These are phyloP conservation scores for Lytechinus variegatus DNA, from an alignment of 35 echinoderm and acorn worm genomes.

Conservation along the genomic window DNA sequence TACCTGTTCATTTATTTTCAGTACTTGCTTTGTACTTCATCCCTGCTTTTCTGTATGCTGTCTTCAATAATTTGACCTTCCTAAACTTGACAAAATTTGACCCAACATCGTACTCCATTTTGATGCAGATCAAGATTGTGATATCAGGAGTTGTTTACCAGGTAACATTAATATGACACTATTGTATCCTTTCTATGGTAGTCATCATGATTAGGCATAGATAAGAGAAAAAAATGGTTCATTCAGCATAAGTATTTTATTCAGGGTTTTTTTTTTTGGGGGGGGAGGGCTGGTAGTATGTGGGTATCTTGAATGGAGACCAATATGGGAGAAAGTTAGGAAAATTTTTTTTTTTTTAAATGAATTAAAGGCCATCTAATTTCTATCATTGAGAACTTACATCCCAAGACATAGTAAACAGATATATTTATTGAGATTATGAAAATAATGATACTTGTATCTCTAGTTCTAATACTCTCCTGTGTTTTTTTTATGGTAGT, in stretches of 20 bases:
- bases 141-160: slow-evolving; percentile 87
- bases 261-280: no score
- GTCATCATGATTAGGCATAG: neutral
- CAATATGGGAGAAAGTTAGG: no score
- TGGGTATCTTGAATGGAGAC: neutral
- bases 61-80: slow-evolving; percentile 86
- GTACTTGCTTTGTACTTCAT: slow-evolving; percentile 70
- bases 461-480: neutral
- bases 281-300: neutral
- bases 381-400: no score
- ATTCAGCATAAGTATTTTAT: neutral
- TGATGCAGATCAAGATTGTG: slow-evolving; percentile 82
- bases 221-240: neutral
- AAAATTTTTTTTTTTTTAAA: no score
- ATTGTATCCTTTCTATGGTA: neutral
- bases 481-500: neutral
- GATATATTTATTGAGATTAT: neutral
- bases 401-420: neutral
- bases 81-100: slow-evolving; percentile 81
- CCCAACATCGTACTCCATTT: slow-evolving; percentile 78
- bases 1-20: slow-evolving; percentile 34
- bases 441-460: neutral
- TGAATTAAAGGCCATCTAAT: no score
- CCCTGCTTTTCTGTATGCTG: slow-evolving; percentile 86
- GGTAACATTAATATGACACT: slow-evolving; percentile 54